Evolutionary conservation across 2,888 invertebrate species (phyloP).

Genomic region (Creontiades dilutus): DNA sequence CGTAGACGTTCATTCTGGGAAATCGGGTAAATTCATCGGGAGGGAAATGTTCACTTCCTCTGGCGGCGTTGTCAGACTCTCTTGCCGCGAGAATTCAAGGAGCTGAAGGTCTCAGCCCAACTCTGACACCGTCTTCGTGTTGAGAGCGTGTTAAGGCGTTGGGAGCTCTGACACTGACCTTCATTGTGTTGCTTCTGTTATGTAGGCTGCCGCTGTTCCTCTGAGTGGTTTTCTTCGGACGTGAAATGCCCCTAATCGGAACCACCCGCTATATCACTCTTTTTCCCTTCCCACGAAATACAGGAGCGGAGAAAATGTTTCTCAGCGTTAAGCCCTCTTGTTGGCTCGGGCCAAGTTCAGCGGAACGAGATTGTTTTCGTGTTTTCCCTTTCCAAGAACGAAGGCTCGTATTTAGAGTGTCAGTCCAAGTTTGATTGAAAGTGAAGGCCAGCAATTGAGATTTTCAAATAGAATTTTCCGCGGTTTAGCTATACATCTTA

Average conservation of each 20-base stretch:
- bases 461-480: too few species aligned
- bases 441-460: too few species aligned
- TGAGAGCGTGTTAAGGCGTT: not conserved
- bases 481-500: too few species aligned
- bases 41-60: too few species aligned
- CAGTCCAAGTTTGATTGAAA: too few species aligned
- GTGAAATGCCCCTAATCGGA: not conserved
- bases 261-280: not conserved
- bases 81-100: not conserved
- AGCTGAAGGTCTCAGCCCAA: not conserved
- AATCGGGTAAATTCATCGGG: too few species aligned
- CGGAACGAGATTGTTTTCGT: too few species aligned
- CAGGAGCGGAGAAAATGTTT: not conserved
- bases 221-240: not conserved
- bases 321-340: not conserved
- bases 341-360: not conserved
- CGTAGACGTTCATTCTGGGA: too few species aligned
- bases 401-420: too few species aligned
- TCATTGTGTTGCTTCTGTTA: not conserved
- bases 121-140: not conserved
- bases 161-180: not conserved
- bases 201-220: not conserved
- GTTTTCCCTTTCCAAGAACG: too few species aligned
- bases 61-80: not conserved
- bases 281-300: not conserved